Evolutionary conservation across 2,113 vertebrate species (phyloP), one percentile per base, ranked within the genome.

Genomic region (Monarcha castaneiventris): DNA sequence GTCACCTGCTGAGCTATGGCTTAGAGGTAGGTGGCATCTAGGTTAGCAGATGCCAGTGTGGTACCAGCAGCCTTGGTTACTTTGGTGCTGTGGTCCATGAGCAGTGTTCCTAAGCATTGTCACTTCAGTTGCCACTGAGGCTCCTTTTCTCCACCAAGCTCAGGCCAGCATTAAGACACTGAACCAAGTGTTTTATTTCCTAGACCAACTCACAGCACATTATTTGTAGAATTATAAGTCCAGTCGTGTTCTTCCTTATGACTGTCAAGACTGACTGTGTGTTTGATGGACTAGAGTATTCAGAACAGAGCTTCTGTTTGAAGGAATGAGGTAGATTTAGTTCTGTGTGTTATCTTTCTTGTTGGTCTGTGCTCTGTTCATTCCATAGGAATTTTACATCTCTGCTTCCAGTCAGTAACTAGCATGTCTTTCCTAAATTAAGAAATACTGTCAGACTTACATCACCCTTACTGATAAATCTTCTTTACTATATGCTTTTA

Each of bases 351-450:
- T 79, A 59, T 21, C 23, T 73, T 75, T 4, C 22, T 54, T 72
- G 46, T 15, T 3, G 1, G 13, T 43, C 49, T 56, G 11, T 15
- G 5, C 13, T 76, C 1, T 0, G 2, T 49, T 73, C 25, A 8
- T 81, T 83, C 32, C 8, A 3, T 14, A 27, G 46, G 39, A 74
- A 74, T 44, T 33, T 18, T 73, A 12, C 3, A 61, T 69, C 29
- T 79, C 22, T 68, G 17, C 69, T 87, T 72, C 39, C 56, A 27
- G n/a, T 73, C 55, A 69, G 29, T 44, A 76, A 15, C 19, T 76
- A 39, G 39, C 56, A 63, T 0, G 0, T 74, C 19, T 84, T 87
- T 68, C 29, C 59, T 87, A 54, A 61, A 68, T 54, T 58, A 73
- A 66, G 27, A 85, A 73, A 27, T 35, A 10, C 43, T 85, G 72